phyloP scores from a whole-genome alignment of 1,140 invertebrate genomes.

The Lepidurus packardi region DNA sequence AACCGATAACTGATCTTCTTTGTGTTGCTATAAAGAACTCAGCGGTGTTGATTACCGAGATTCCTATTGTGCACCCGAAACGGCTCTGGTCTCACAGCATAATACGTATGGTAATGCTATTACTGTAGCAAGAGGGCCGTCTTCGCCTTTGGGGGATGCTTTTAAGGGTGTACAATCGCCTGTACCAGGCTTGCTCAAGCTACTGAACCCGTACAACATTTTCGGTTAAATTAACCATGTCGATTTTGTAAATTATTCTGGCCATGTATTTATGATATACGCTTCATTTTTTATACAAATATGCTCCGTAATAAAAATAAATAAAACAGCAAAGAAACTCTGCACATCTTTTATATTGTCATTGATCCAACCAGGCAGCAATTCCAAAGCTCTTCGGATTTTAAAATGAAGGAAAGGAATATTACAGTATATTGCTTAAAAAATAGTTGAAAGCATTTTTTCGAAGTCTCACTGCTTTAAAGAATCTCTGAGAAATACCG shows the following conservation, averaged over 20 bases:
- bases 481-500: too few relatives aligned
- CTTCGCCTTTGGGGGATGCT: constrained; percentile 26
- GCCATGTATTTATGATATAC: not conserved
- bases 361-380: too few relatives aligned
- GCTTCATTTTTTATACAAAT: not conserved
- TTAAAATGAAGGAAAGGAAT: too few relatives aligned
- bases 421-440: too few relatives aligned
- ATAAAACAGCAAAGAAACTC: not conserved
- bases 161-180: constrained; percentile 38
- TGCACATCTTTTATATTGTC: too few relatives aligned
- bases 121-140: constrained; percentile 19
- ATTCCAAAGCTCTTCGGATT: too few relatives aligned
- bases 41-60: constrained; percentile 29
- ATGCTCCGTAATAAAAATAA: not conserved
- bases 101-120: constrained; percentile 34
- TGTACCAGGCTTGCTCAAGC: constrained; percentile 37
- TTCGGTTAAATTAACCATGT: constrained; percentile 35
- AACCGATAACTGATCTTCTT: not conserved
- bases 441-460: too few relatives aligned
- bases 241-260: constrained; percentile 28
- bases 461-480: too few relatives aligned
- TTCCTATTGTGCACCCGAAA: constrained; percentile 29
- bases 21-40: constrained; percentile 15
- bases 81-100: constrained; percentile 29
- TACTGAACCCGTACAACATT: constrained; percentile 38